Percentiles rank a stretch among this genome's conserved stretches.
Evolutionary conservation across 2,797 vertebrate species (phyloP).

Genomic region (Peromyscus eremicus): DNA sequence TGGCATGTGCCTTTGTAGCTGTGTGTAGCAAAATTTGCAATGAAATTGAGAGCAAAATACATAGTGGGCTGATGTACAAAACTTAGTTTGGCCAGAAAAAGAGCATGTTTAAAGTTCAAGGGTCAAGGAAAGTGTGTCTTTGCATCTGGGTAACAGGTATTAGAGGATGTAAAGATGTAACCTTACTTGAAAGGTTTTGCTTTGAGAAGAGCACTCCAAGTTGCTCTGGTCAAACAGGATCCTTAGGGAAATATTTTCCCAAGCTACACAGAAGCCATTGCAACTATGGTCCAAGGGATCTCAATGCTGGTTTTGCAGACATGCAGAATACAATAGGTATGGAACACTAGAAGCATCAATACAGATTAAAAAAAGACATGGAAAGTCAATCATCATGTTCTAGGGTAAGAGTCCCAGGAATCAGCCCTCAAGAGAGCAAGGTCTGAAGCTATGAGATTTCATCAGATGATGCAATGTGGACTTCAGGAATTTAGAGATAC

Average conservation of each 20-base stretch:
- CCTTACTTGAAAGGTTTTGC: not conserved
- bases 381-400: not conserved
- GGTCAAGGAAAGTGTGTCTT: not conserved
- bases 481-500: not conserved
- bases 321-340: not conserved
- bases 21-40: not conserved
- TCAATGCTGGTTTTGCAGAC: not conserved
- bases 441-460: not conserved
- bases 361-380: not conserved
- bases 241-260: not conserved
- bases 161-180: not conserved
- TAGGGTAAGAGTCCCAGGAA: not conserved
- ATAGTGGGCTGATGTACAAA: not conserved
- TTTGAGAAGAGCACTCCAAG: not conserved
- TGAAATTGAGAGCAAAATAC: not conserved
- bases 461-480: not conserved
- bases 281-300: not conserved
- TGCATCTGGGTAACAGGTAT: no score
- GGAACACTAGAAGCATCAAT: not conserved
- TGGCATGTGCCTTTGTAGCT: not conserved
- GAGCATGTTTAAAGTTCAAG: not conserved
- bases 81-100: not conserved
- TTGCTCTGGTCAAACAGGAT: not conserved
- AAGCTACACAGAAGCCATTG: not conserved
- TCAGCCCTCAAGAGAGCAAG: not conserved